Percentiles rank a stretch among this genome's conserved stretches.
phyloP scores from a whole-genome alignment of 2,113 vertebrate genomes.

The Probosciger aterrimus region DNA sequence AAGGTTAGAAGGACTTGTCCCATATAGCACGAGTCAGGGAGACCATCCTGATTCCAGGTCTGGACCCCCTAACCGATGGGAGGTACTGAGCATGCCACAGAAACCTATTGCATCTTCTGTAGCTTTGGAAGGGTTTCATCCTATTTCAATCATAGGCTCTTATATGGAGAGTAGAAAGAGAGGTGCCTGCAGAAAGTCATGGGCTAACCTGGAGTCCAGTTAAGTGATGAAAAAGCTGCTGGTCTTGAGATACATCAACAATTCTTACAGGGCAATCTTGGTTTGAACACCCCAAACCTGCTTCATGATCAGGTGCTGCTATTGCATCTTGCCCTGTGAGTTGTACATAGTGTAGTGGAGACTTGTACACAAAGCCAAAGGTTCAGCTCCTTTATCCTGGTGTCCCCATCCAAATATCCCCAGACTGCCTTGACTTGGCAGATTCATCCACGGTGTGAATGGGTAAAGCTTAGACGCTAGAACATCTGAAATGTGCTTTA shows the following conservation, averaged over 20 bases:
- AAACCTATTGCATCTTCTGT: background rate
- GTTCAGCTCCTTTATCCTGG: background rate
- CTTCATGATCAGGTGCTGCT: background rate
- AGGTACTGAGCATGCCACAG: background rate
- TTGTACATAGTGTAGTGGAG: background rate
- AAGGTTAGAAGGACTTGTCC: background rate
- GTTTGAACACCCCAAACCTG: background rate
- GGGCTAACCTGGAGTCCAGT: background rate
- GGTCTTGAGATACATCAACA: background rate
- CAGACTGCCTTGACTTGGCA: background rate
- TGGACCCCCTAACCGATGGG: accelerated
- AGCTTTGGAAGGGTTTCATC: background rate
- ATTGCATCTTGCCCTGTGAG: background rate
- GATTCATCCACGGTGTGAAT: background rate
- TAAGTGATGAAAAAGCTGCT: background rate
- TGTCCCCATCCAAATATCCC: background rate
- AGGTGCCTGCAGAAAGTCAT: background rate
- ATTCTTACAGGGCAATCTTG: background rate
- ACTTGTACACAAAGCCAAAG: too few species aligned
- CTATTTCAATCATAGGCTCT: accelerated
- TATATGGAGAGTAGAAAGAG: background rate
- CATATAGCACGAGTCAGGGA: background rate
- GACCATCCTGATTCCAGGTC: background rate
- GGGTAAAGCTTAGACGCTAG: background rate
- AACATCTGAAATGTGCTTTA: background rate